Evolutionary conservation across 2,888 invertebrate species (phyloP).

Genomic region (Drosophila cyrtoloma): DNA sequence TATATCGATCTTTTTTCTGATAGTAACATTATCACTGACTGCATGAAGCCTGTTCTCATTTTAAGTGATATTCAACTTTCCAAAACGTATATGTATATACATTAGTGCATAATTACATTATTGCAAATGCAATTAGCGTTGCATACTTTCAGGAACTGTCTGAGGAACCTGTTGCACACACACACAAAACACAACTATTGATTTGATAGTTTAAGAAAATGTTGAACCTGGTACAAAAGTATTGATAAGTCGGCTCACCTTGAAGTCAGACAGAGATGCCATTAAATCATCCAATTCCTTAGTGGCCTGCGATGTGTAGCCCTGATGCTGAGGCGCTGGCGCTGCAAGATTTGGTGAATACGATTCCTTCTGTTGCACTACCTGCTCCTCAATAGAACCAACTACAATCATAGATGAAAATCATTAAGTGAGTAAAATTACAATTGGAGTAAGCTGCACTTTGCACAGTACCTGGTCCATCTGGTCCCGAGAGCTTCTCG

Average conservation of each 20-base stretch:
- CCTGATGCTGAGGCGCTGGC: constrained; percentile 49
- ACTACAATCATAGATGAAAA: constrained; percentile 61
- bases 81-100: not conserved
- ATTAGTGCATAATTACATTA: not conserved
- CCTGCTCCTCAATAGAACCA: constrained; percentile 82
- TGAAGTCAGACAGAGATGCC: constrained; percentile 97
- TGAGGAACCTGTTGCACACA: not conserved
- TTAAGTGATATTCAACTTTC: not conserved
- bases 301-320: constrained; percentile 93
- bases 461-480: constrained; percentile 81
- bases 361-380: constrained; percentile 83
- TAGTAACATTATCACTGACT: not conserved
- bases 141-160: constrained; percentile 44
- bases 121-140: not conserved
- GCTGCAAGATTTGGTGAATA: constrained; percentile 74
- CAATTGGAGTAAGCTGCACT: not conserved
- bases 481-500: constrained; percentile 86
- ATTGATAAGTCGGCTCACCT: constrained; percentile 87
- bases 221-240: not conserved
- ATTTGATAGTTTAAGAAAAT: not conserved
- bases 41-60: not conserved
- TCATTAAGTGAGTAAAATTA: not conserved
- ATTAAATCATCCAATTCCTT: constrained; percentile 97
- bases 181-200: not conserved
- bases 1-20: not conserved